phyloP scores from a whole-genome alignment of 1,140 invertebrate genomes.

The Maniola jurtina region DNA sequence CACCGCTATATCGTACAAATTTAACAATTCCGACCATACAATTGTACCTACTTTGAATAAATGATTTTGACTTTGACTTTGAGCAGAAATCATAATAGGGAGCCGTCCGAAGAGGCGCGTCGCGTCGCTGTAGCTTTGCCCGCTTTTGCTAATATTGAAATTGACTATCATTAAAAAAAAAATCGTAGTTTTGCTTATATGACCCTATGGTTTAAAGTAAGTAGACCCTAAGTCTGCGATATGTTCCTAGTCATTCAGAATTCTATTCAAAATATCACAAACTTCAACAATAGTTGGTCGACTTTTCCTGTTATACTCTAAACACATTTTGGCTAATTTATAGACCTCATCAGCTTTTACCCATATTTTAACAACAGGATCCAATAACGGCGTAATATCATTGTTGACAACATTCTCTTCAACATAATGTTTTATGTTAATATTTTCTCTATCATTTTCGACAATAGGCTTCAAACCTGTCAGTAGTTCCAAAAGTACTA shows the following conservation, averaged over 20 bases:
- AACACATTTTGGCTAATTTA: constrained; percentile 49
- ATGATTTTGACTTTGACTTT: no score
- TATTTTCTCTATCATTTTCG: constrained; percentile 43
- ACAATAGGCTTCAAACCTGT: constrained; percentile 83
- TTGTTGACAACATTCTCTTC: constrained; percentile 46
- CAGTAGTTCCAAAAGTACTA: constrained; percentile 85
- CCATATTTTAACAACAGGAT: constrained; percentile 49
- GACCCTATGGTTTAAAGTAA: not conserved
- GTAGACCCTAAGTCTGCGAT: no score
- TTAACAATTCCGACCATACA: no score
- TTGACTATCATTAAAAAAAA: no score
- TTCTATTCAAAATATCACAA: constrained; percentile 44
- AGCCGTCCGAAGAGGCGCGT: no score
- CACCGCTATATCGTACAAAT: no score
- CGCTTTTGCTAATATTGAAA: no score
- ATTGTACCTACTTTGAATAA: no score
- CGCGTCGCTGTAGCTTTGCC: no score
- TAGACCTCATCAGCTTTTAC: constrained; percentile 53
- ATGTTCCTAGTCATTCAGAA: constrained; percentile 27
- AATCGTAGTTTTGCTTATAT: no score
- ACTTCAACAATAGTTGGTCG: constrained; percentile 57
- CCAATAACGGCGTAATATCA: constrained; percentile 50
- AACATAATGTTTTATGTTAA: constrained; percentile 62
- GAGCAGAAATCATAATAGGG: no score
- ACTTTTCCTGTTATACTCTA: constrained; percentile 45